Evolutionary conservation across 2,113 vertebrate species (phyloP).

Genomic region (Pandion haliaetus): DNA sequence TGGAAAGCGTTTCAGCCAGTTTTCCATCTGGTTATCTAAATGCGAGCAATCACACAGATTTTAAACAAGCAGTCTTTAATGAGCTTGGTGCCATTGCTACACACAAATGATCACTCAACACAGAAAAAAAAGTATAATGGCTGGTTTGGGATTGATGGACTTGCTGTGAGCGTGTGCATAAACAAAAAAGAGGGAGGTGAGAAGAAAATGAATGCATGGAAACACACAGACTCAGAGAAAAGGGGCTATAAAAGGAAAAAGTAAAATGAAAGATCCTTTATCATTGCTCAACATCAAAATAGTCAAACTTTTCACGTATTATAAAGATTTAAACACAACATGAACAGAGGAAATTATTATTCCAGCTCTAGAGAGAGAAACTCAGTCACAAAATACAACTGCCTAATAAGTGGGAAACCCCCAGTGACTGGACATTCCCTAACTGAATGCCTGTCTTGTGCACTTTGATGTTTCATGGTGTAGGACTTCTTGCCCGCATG

Average conservation of each 20-base stretch:
- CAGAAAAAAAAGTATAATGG: background rate
- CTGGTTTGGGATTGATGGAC: background rate
- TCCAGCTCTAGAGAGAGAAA: background rate
- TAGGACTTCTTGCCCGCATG: background rate
- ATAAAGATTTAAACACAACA: background rate
- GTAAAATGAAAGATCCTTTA: background rate
- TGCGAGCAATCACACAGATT: background rate
- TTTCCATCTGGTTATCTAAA: background rate
- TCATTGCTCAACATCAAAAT: background rate
- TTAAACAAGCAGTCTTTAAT: constrained; percentile 6
- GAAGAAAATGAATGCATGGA: background rate
- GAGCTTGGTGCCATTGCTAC: background rate
- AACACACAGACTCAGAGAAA: background rate
- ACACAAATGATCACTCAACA: background rate
- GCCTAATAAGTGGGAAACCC: background rate
- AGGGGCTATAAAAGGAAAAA: background rate
- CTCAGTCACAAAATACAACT: background rate
- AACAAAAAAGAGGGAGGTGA: background rate
- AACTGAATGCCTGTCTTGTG: background rate
- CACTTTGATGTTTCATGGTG: background rate
- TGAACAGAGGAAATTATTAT: background rate
- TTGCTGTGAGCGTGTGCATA: background rate
- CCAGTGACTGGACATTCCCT: background rate
- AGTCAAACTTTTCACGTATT: background rate
- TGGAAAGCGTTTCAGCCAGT: background rate